Conservation (phyloP, 2,113 vertebrate genomes). For the Nothocercus nigrocapillus region DNA sequence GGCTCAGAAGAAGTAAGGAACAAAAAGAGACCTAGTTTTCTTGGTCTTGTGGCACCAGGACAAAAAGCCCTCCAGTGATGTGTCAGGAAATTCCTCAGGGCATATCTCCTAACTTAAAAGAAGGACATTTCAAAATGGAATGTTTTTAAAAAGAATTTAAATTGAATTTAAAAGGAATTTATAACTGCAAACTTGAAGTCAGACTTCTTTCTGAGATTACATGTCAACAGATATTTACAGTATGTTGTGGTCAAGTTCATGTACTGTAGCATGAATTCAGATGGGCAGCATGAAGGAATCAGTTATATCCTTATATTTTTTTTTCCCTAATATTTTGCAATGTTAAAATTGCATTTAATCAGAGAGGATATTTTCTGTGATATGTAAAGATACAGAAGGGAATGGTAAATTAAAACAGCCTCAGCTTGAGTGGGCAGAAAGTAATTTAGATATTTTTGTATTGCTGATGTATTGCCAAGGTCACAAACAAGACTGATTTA, state of each 20-base stretch:
- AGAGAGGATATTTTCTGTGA: not conserved
- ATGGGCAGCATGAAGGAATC: not conserved
- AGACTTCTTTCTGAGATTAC: not conserved
- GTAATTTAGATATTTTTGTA: constrained; percentile 51
- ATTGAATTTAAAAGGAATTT: not conserved
- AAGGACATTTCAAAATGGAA: not conserved
- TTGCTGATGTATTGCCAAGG: constrained; percentile 7
- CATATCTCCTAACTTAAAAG: not conserved
- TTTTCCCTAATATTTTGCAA: not conserved
- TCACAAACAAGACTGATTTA: constrained; percentile 60
- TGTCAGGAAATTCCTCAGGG: not conserved
- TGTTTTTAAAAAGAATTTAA: not conserved
- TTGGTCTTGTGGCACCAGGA: not conserved
- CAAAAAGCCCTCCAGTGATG: not conserved
- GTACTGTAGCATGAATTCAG: not conserved
- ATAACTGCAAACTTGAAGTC: not conserved
- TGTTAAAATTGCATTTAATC: constrained; percentile 2
- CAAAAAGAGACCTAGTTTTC: not conserved
- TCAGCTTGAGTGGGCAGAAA: constrained; percentile 22
- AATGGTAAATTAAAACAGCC: constrained; percentile 26
- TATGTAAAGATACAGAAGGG: constrained; percentile 34
- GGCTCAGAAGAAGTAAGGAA: constrained; percentile 1
- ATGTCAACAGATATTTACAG: constrained; percentile 8
- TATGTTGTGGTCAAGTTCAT: not conserved
- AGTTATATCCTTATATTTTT: not conserved